A percentile compares a stretch with the other conserved stretches of the same genome.
Conservation (phyloP, 2,113 vertebrate genomes). For the Calyptommatus sinebrachiatus region DNA sequence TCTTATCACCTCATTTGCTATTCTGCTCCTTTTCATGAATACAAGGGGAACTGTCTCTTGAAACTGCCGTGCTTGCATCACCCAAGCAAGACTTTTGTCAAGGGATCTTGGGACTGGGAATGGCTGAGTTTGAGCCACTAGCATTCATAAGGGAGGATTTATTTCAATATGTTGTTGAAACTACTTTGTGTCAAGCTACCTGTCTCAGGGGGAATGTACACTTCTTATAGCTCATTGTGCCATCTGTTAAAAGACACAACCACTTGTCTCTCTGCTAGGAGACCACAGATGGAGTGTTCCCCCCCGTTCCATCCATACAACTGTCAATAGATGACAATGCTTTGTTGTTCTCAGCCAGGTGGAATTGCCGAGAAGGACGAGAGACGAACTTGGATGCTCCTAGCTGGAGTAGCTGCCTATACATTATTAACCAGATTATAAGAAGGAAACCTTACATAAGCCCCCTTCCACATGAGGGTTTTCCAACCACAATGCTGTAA, state of each 20-base stretch:
- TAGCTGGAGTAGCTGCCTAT: neutral
- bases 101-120: conserved; percentile 44
- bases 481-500: no score
- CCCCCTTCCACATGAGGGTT: no score
- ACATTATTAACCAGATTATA: neutral
- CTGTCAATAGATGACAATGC: conserved; percentile 74
- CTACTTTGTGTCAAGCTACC: conserved; percentile 66
- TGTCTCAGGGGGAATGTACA: conserved; percentile 53
- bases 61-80: conserved; percentile 56
- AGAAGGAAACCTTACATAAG: no score
- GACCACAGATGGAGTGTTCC: conserved; percentile 71
- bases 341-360: conserved; percentile 63
- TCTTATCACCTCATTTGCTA: conserved; percentile 40
- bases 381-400: conserved; percentile 31
- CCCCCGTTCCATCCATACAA: conserved; percentile 55
- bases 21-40: conserved; percentile 54
- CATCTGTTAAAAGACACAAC: conserved; percentile 71
- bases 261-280: conserved; percentile 61
- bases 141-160: conserved; percentile 67
- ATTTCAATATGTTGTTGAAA: conserved; percentile 72
- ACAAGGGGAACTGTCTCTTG: conserved; percentile 57
- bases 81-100: conserved; percentile 53
- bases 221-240: conserved; percentile 64
- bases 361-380: conserved; percentile 54
- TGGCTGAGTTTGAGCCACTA: conserved; percentile 43